Evolutionary conservation across 1,140 invertebrate species (phyloP).

Genomic region (Trichonephila inaurata): DNA sequence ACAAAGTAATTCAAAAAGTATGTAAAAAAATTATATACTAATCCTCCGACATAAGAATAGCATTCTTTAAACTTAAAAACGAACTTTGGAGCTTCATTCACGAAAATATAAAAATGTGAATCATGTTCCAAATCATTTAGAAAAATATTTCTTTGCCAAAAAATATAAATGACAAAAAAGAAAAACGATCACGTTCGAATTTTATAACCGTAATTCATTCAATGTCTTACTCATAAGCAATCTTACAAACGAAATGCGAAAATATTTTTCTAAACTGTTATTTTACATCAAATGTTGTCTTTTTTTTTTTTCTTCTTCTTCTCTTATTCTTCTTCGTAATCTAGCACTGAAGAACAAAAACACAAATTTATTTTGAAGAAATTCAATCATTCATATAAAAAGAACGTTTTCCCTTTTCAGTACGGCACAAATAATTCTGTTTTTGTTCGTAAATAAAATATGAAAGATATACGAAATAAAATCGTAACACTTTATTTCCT

Average conservation of each 20-base stretch:
- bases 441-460: constrained; percentile 4
- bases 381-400: background rate
- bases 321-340: too few species aligned
- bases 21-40: too few species aligned
- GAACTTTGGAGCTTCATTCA: too few species aligned
- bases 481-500: background rate
- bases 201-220: background rate
- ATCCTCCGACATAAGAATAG: too few species aligned
- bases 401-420: background rate
- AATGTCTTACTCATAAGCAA: background rate
- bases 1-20: too few species aligned
- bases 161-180: background rate
- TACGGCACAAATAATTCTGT: background rate
- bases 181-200: background rate
- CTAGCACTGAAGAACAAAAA: background rate
- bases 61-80: too few species aligned
- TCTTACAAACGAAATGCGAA: background rate
- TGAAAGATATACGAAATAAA: background rate
- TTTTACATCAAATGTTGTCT: background rate
- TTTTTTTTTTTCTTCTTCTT: too few species aligned
- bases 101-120: too few species aligned
- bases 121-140: too few species aligned
- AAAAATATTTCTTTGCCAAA: background rate
- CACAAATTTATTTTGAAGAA: background rate
- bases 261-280: background rate